Base-by-base conservation (phyloP, 2,888 invertebrate species). In the Torymus auratus region DNA sequence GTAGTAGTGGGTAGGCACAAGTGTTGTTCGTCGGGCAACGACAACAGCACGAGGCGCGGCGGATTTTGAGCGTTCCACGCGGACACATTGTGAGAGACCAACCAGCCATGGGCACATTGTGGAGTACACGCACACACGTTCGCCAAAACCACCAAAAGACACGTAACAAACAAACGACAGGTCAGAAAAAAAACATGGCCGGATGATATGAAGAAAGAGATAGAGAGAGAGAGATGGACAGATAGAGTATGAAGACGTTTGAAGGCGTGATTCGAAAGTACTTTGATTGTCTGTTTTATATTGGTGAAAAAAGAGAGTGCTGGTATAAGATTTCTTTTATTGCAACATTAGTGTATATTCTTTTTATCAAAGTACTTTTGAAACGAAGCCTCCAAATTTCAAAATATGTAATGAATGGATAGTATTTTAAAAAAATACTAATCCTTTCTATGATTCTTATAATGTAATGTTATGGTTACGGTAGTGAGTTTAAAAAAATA, bases 61-160 rank as follows among this genome's bases (percentile, higher is more conserved):
- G 41, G 7, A 10, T 41, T 62, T 62, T 62, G 13, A 3, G 14
- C 11, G 5, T 56, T 56, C 15, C 15, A 56, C n/a, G 15, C 56
- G 15, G 56, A 56, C n/a, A 56, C 15, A n/a, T 56, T 56, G 56
- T 56, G 56, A 15, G 14, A 15, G 56, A 56, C n/a, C 15, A 15
- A 15, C 15, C n/a, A 56, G 3, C n/a, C 15, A 56, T n/a, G 56
- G 56, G 56, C 70, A 41, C 41, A 41, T 41, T 72, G 74, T 87
- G 86, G 28, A 77, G 70, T 41, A 77, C 65, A 82, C 87, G 88
- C 88, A 88, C 88, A 89, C 89, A 89, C 89, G 89, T 89, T 89
- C 90, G 88, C 89, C 90, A 89, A 90, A 90, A 90, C 89, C 89
- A 89, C 88, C 89, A 89, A 88, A 87, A 89, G 88, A 90, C 88